phyloP scores from a whole-genome alignment of 2,113 vertebrate genomes.

The Craseonycteris thonglongyai region DNA sequence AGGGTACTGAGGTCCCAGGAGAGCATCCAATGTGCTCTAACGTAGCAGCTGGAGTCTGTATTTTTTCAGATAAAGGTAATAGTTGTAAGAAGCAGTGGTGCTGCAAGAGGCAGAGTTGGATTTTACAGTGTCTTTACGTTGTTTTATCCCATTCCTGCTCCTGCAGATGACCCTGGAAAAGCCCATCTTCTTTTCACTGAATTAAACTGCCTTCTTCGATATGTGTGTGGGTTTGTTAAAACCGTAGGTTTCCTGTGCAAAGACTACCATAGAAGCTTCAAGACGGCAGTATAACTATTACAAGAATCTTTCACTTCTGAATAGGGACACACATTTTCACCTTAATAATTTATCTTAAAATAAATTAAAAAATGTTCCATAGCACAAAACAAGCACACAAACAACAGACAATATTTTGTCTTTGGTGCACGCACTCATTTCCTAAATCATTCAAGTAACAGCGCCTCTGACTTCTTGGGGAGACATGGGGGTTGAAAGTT shows the following conservation, averaged over 20 bases:
- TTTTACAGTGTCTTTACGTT: conserved; percentile 38
- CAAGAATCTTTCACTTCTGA: conserved; percentile 58
- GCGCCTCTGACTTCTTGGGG: conserved; percentile 64
- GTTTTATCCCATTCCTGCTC: background rate
- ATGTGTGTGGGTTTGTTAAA: conserved; percentile 35
- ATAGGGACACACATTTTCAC: conserved; percentile 66
- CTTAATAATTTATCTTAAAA: conserved; percentile 83
- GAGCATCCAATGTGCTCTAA: conserved; percentile 32
- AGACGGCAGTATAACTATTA: conserved; percentile 54
- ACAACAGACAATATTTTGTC: conserved; percentile 77
- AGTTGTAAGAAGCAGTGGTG: conserved; percentile 47
- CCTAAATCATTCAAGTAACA: conserved; percentile 77
- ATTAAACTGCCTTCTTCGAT: conserved; percentile 50
- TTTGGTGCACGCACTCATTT: conserved; percentile 82
- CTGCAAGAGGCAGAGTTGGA: conserved; percentile 36
- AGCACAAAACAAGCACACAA: conserved; percentile 77
- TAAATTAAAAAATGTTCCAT: conserved; percentile 78
- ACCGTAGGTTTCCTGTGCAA: conserved; percentile 43
- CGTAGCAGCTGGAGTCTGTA: conserved; percentile 36
- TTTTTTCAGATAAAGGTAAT: conserved; percentile 35
- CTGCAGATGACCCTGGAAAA: background rate
- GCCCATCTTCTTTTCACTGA: conserved; percentile 20
- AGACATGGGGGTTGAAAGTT: conserved; percentile 62
- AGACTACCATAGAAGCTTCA: conserved; percentile 64
- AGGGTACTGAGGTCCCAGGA: conserved; percentile 44